Evolutionary conservation across 2,888 invertebrate genomes (phyloP), one percentile per base, ranked within the genome.

Genomic region (Volucella inanis): DNA sequence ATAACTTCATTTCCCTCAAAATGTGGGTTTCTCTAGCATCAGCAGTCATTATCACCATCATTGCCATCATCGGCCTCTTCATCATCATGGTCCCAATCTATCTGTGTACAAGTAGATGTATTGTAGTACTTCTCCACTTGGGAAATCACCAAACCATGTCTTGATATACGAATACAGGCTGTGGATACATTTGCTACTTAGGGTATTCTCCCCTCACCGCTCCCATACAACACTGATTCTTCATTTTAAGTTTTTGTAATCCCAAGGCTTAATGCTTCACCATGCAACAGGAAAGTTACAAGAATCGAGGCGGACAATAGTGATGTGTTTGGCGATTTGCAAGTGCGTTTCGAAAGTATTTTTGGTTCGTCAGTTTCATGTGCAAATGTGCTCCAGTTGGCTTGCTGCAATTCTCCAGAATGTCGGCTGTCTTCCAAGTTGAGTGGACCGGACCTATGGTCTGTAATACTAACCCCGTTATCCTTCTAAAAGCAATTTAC

Each of bases 101-200:
- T 31, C 31, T 31, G 6, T 31, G 31, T 31, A 31, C 31, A 6
- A 31, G 1, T 31, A 6, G 31, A 31, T 31, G 31, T 22, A 22
- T n/a, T 22, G 22, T 31, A 31, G 31, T 31, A 31, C 31, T 55
- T 15, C 61, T 64, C 49, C 64, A 15, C 49, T 65, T 38, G 65
- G 62, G 67, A 76, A 80, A 71, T 80, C 84, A 85, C 54, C 55
- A 57, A 80, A 65, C 71, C 80, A 57, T 75, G 71, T 76, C 80
- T 39, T 6, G 31, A 31, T 31, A 31, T 31, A 31, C 31, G 31
- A 31, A 31, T 31, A 11, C n/a, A 31, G 67, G 55, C n/a, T 52
- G 55, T 15, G 65, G 43, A 61, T 31, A 12, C 43, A 64, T 22
- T 67, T 38, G 52, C 4, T 22, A 15, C 15, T 49, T 57, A 49